Conservation (phyloP, 2,797 vertebrate genomes). For the Typhlichthys eigenmanni region DNA sequence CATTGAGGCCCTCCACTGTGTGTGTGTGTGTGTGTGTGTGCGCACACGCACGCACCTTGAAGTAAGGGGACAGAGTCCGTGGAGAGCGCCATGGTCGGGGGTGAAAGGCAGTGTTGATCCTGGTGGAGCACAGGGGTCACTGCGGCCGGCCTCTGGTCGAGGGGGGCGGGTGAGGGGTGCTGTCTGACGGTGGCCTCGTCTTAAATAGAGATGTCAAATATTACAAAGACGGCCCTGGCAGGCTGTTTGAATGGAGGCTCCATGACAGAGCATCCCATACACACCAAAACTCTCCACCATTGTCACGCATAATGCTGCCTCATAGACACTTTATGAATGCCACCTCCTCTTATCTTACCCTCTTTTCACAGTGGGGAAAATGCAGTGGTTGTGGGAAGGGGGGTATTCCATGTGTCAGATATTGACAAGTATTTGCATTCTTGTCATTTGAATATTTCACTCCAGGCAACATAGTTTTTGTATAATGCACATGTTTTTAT, state of each 20-base stretch:
- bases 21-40: slow-evolving; percentile 38
- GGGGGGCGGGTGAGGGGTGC: slow-evolving; percentile 32
- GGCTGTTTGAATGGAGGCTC: slow-evolving; percentile 71
- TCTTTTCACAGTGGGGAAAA: slow-evolving; percentile 29
- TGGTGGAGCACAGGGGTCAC: slow-evolving; percentile 64
- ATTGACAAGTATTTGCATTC: slow-evolving; percentile 40
- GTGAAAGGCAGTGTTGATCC: slow-evolving; percentile 72
- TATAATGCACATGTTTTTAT: slow-evolving; percentile 1
- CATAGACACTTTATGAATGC: slow-evolving; percentile 46
- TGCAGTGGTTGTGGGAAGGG: slow-evolving; percentile 6
- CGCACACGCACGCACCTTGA: slow-evolving; percentile 12
- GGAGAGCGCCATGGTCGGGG: slow-evolving; percentile 52
- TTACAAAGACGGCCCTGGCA: slow-evolving; percentile 82
- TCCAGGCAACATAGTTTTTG: not conserved
- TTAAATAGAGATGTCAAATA: slow-evolving; percentile 82
- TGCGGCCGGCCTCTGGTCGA: slow-evolving; percentile 54
- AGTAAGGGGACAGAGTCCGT: slow-evolving; percentile 45
- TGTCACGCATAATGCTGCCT: slow-evolving; percentile 46
- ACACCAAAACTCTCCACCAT: slow-evolving; percentile 20
- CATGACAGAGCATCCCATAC: slow-evolving; percentile 62
- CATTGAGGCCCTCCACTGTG: slow-evolving; percentile 65
- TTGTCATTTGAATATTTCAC: slow-evolving; percentile 27
- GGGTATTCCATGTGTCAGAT: slow-evolving; percentile 47
- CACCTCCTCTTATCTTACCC: slow-evolving; percentile 51
- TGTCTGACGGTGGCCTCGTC: slow-evolving; percentile 58